A percentile compares a stretch with the other conserved stretches of the same genome.
phyloP scores from a whole-genome alignment of 1,140 invertebrate genomes.

The Euura lappo region DNA sequence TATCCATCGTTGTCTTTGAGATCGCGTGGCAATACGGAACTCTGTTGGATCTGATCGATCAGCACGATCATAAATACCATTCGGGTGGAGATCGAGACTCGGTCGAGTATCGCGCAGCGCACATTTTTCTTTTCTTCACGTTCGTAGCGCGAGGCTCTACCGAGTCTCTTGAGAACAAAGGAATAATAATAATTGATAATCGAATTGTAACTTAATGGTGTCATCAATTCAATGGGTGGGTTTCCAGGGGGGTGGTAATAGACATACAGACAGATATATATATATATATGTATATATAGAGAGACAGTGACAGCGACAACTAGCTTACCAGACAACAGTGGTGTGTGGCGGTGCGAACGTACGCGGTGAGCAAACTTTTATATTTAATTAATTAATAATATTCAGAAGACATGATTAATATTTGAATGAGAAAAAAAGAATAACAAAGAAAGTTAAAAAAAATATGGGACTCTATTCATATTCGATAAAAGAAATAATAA shows the following conservation, averaged over 20 bases:
- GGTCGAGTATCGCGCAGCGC: too few species aligned
- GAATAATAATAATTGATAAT: constrained; percentile 19
- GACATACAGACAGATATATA: constrained; percentile 17
- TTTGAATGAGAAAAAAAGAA: constrained; percentile 8
- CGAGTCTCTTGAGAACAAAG: too few species aligned
- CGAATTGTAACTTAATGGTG: constrained; percentile 42
- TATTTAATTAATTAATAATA: constrained; percentile 36
- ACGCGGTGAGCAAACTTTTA: constrained; percentile 18
- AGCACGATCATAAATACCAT: too few species aligned
- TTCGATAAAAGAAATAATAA: constrained; percentile 39
- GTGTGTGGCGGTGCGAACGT: constrained; percentile 37
- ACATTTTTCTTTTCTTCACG: too few species aligned
- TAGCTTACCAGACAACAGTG: constrained; percentile 49
- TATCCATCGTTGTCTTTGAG: too few species aligned
- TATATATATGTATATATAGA: too few species aligned
- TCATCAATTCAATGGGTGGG: constrained; percentile 9
- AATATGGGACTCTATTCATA: constrained; percentile 17
- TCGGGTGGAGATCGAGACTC: too few species aligned
- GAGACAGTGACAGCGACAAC: constrained; percentile 43
- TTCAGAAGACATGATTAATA: constrained; percentile 38
- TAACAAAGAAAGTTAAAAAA: too few species aligned
- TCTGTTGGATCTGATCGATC: too few species aligned
- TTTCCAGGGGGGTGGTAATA: background rate
- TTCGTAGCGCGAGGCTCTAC: too few species aligned
- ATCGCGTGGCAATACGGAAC: too few species aligned